Evolutionary conservation across 2,888 invertebrate species (phyloP), one percentile per base, ranked within the genome.

Genomic region (Ceramica pisi): DNA sequence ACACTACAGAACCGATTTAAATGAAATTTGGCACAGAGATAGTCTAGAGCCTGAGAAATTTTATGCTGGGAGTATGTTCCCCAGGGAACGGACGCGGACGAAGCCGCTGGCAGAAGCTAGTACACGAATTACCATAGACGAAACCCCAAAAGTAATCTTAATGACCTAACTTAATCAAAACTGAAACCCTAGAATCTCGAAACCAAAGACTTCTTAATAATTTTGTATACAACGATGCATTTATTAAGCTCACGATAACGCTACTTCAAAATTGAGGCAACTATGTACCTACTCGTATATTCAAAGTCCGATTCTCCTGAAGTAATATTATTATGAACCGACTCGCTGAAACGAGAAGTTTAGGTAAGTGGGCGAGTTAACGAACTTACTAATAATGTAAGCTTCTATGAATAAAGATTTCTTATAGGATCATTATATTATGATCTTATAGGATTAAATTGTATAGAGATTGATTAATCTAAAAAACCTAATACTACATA

Each of bases 241-340:
- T 65, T 80, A 69, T 65, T 48, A 48, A 59, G 48, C 26, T 69
- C 62, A 78, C 48, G 53, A 55, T 75, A 81, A 59, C 48, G 44
- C 31, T 65, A 62, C 64, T 65, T 75, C 50, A 67, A 78, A 82
- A 70, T 75, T 78, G 67, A 55, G 53, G 60, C 53, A 67, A 77
- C 80, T 75, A 67, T 59, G 60, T 51, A 41, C 12, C 0, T 41
- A 41, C 10, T 1, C 3, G 3, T 41, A 57, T 66, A 72, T 63
- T 57, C 66, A 69, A 71, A 81, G 51, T 77, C 66, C 66, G 23
- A 71, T 59, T 56, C 16, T 56, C 50, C 26, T 61, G 67, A 64
- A 61, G 65, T 80, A 55, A 71, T 76, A 56, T 48, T 67, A 59
- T 61, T 75, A 75, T 65, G 65, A 44, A 48, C 21, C 6, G 35